Base-by-base conservation (phyloP, 64 coral and sea anemone species). In the Catalaphyllia jardinei region DNA sequence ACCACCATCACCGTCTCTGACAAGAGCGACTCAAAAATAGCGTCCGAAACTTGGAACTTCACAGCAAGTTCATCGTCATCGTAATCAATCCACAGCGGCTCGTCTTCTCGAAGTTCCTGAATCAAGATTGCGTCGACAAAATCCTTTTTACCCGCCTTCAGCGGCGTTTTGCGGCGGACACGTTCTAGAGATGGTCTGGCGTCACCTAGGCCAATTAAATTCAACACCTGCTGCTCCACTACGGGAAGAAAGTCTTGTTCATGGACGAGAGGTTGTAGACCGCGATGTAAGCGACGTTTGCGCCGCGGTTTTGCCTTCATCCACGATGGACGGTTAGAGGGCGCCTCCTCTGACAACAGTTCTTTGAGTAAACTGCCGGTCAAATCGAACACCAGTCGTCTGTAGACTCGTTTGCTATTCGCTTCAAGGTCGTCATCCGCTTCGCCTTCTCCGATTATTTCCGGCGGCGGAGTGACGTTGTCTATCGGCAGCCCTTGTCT, bases 21-120 rank as follows among this genome's bases (percentile, higher is more conserved):
- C 50, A 99, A 67, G n/a, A 99, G 75, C 15, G 94, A 95, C 29
- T 93, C 93, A 16, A 99, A 91, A 17, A 99, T 99, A n/a, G 97
- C 90, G 79, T 99, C 97, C 60, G 97, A 94, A 28, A 99, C 97
- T 88, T 99, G 97, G 65, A 99, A 99, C 64, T 99, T 99, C n/a
- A 99, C 97, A 9, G 94, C 91, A 1, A 95, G 69, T 78, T 99
- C 97, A 86, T 99, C 97, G 18, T 99, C 94, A 64, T 99, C 94
- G 33, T 99, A 99, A 74, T 99, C 97, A 67, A 95, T 89, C 97
- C 97, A 99, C 13, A 91, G 73, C 29, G 97, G 97, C 67, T 99
- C 97, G 28, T 99, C 97, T 73, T 99, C 89, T 11, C 97, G 90
- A 67, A 99, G 71, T 67, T 99, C 97, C 84, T 99, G 91, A 25